These are phyloP conservation scores for Meriones unguiculatus DNA, from an alignment of 2,113 vertebrate species.

Conservation along the genomic window DNA sequence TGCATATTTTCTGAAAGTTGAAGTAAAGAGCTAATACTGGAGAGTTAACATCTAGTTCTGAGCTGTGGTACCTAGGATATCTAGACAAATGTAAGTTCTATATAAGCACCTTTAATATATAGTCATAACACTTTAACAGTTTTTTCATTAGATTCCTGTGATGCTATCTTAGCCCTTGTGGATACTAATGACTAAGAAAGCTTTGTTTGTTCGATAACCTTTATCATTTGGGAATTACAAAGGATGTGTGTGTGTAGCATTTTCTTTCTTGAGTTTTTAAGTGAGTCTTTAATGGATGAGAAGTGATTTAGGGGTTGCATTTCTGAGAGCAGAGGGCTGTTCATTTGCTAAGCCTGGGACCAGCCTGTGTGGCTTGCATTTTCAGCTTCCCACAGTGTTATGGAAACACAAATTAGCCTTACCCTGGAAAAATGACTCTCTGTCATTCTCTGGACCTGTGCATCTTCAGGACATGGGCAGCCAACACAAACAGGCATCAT, in stretches of 20 bases:
- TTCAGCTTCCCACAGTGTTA: conserved; percentile 73
- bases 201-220: background rate
- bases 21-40: conserved; percentile 9
- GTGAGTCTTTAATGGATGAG: conserved; percentile 38
- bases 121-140: background rate
- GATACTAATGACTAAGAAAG: background rate
- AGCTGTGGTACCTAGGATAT: background rate
- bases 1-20: background rate
- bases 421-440: conserved; percentile 75
- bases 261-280: conserved; percentile 59
- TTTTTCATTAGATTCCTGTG: background rate
- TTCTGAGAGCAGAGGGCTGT: conserved; percentile 61
- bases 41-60: background rate
- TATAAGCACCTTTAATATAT: background rate
- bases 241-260: background rate
- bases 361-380: conserved; percentile 65
- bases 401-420: conserved; percentile 71
- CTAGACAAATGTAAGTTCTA: background rate
- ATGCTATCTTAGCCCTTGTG: background rate
- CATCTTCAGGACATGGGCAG: conserved; percentile 66
- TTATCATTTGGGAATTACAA: background rate
- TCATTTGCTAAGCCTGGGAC: conserved; percentile 53
- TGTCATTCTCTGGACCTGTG: conserved; percentile 68
- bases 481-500: conserved; percentile 72
- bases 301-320: conserved; percentile 56